Evolutionary conservation across 2,888 invertebrate species (phyloP).

Genomic region (Iselma pallidipennis): DNA sequence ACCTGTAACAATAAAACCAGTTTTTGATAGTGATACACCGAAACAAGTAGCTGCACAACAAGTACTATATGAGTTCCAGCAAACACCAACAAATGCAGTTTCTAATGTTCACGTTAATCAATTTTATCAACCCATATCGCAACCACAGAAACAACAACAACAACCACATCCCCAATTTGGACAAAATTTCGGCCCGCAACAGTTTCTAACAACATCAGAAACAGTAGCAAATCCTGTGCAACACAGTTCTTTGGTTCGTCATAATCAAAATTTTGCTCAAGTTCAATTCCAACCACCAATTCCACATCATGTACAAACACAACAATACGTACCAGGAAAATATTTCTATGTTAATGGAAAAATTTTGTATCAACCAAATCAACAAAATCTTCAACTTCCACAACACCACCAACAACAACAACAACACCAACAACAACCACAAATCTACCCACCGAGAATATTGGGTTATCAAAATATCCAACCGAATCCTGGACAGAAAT

Average conservation of each 20-base stretch:
- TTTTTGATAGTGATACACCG: constrained; percentile 32
- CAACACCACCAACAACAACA: constrained; percentile 25
- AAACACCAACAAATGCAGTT: constrained; percentile 45
- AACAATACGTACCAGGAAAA: constrained; percentile 37
- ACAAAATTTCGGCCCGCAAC: not conserved
- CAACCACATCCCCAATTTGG: not conserved
- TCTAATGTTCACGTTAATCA: constrained; percentile 47
- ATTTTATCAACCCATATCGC: constrained; percentile 34
- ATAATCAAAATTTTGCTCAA: constrained; percentile 36
- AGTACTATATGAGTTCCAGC: constrained; percentile 48
- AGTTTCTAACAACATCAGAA: constrained; percentile 20
- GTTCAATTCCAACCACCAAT: constrained; percentile 33
- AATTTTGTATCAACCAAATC: constrained; percentile 36
- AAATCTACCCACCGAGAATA: too few relatives aligned
- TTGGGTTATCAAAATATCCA: constrained; percentile 9
- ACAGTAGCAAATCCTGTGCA: constrained; percentile 41
- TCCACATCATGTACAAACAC: constrained; percentile 30
- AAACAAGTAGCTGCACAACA: constrained; percentile 47
- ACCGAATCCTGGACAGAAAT: constrained; percentile 1
- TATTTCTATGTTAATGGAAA: constrained; percentile 42
- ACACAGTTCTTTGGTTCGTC: constrained; percentile 37
- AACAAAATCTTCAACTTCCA: not conserved
- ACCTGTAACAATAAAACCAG: constrained; percentile 14
- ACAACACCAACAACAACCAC: not conserved
- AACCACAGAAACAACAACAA: constrained; percentile 8